Percentiles rank a stretch among this genome's conserved stretches.
These are phyloP conservation scores for Perccottus glenii DNA, from an alignment of 2,113 vertebrate species.

Conservation along the genomic window DNA sequence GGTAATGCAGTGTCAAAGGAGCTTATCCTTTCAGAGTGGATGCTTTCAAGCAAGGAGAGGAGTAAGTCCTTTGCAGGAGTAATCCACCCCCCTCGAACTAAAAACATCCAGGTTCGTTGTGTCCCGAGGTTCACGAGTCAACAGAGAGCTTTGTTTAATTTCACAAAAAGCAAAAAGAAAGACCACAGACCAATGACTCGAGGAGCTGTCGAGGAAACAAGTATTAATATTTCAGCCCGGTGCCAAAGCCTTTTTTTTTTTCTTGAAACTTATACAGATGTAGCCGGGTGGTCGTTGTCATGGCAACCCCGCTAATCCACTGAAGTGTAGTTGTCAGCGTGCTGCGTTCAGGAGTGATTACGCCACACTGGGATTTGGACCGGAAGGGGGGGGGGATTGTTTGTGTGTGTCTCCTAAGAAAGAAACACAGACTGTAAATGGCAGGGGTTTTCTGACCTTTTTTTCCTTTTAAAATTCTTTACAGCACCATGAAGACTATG, in stretches of 20 bases:
- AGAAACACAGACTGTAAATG: no score
- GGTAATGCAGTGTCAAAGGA: slow-evolving; percentile 61
- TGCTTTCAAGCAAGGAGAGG: slow-evolving; percentile 63
- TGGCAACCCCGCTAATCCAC: slow-evolving; percentile 76
- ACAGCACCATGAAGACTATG: no score
- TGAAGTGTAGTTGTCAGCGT: slow-evolving; percentile 65
- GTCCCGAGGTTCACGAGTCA: slow-evolving; percentile 2
- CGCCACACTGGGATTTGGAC: slow-evolving; percentile 66
- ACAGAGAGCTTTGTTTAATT: no score
- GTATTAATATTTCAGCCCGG: slow-evolving; percentile 34
- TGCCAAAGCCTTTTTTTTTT: slow-evolving; percentile 21
- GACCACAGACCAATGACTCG: no score
- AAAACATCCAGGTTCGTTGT: slow-evolving; percentile 45
- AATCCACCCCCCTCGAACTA: slow-evolving; percentile 52
- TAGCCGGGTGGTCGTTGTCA: slow-evolving; percentile 60
- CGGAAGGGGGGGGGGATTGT: slow-evolving; percentile 35
- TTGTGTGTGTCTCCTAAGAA: no score
- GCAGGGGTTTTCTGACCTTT: no score
- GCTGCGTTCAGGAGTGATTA: slow-evolving; percentile 65
- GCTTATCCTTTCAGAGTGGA: slow-evolving; percentile 72
- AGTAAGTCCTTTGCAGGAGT: slow-evolving; percentile 54
- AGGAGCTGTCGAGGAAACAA: slow-evolving; percentile 51
- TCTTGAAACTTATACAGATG: slow-evolving; percentile 73
- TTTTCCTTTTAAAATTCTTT: no score
- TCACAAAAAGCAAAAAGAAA: no score